Percentiles rank a stretch among this genome's conserved stretches.
Conservation (phyloP, 2,113 vertebrate genomes). For the Centropristis striata region DNA sequence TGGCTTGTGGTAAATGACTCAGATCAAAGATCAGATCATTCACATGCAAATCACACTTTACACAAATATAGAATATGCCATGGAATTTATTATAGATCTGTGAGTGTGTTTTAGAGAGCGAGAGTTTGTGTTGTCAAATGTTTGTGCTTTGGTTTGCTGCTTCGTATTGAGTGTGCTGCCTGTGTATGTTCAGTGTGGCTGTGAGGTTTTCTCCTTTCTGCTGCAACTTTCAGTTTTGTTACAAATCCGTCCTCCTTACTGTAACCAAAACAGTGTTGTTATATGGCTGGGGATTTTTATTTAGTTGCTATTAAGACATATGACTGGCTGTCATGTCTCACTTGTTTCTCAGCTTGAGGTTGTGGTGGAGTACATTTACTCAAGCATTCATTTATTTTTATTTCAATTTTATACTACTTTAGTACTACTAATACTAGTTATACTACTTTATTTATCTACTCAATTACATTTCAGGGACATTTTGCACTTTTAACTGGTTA, state of each 20-base stretch:
- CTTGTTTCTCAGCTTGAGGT: not conserved
- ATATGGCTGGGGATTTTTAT: not conserved
- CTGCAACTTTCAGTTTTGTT: not conserved
- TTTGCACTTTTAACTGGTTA: not conserved
- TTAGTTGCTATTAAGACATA: not conserved
- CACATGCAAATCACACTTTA: slow-evolving; percentile 2
- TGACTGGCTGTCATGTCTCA: slow-evolving; percentile 2
- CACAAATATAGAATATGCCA: not conserved
- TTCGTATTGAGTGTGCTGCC: not conserved
- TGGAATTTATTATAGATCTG: not conserved
- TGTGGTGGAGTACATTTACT: not conserved
- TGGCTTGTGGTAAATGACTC: not conserved
- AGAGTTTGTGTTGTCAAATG: not conserved
- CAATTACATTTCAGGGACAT: not conserved
- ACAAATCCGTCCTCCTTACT: not conserved
- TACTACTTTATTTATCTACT: too few species aligned
- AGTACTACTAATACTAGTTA: too few species aligned
- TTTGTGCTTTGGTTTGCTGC: not conserved
- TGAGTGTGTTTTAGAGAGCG: not conserved
- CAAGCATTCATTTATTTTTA: not conserved
- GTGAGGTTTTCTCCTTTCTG: not conserved
- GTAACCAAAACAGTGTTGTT: not conserved
- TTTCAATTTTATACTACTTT: not conserved
- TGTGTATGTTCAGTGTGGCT: not conserved
- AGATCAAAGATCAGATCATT: too few species aligned